phyloP scores from a whole-genome alignment of 1,140 invertebrate genomes.

The Eumaeus atala region DNA sequence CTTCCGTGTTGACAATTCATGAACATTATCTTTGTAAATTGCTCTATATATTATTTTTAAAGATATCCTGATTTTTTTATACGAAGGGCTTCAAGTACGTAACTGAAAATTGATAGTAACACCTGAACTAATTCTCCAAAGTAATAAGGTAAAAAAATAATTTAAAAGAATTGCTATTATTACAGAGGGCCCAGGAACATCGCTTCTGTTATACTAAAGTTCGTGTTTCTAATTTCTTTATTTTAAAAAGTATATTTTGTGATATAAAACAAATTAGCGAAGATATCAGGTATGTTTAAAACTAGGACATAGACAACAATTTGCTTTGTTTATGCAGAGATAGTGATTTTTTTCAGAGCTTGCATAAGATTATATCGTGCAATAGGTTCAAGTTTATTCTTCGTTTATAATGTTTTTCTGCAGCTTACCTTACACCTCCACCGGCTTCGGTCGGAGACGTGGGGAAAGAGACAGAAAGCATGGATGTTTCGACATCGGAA shows the following conservation, averaged over 20 bases:
- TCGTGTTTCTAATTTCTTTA: constrained; percentile 7
- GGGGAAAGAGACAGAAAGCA: constrained; percentile 36
- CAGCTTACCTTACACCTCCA: constrained; percentile 34
- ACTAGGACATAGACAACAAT: constrained; percentile 12
- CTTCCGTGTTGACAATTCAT: background rate
- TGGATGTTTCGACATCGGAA: constrained; percentile 35
- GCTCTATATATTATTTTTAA: constrained; percentile 7
- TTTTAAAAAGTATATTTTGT: constrained; percentile 4
- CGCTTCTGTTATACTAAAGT: constrained; percentile 1
- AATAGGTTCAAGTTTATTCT: constrained; percentile 40
- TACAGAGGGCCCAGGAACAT: constrained; percentile 14
- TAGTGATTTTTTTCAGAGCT: constrained; percentile 34
- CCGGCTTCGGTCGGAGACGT: constrained; percentile 19
- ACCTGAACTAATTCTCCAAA: background rate
- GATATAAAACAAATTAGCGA: constrained; percentile 11
- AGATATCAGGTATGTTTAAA: constrained; percentile 18
- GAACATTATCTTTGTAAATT: constrained; percentile 7
- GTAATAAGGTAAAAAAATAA: constrained; percentile 1
- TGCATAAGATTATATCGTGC: constrained; percentile 18
- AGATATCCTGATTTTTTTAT: constrained; percentile 6
- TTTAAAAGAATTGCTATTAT: constrained; percentile 12
- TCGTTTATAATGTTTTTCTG: constrained; percentile 36
- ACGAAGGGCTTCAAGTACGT: too few species aligned
- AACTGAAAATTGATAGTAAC: background rate
- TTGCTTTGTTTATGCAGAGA: constrained; percentile 18